These are phyloP conservation scores for Montifringilla adamsi DNA, from an alignment of 2,113 vertebrate genomes.

Conservation along the genomic window DNA sequence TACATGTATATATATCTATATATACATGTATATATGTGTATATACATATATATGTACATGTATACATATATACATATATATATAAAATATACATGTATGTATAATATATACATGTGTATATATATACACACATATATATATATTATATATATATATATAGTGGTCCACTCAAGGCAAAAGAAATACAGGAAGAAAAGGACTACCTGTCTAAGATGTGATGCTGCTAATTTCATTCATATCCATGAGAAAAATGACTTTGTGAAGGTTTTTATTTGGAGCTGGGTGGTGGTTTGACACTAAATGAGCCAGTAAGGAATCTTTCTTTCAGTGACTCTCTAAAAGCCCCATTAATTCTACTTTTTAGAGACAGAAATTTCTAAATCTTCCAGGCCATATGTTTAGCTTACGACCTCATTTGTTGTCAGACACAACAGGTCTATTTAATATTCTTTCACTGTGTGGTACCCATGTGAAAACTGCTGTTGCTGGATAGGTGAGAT, in stretches of 20 bases:
- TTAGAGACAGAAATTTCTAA: background rate
- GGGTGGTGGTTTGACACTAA: background rate
- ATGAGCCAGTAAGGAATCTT: background rate
- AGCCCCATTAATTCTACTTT: background rate
- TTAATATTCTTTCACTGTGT: background rate
- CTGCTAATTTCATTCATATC: background rate
- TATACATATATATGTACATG: no score
- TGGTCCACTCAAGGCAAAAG: background rate
- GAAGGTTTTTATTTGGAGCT: background rate
- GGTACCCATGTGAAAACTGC: background rate
- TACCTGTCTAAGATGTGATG: background rate
- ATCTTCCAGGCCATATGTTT: background rate
- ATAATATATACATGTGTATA: no score
- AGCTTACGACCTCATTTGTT: background rate
- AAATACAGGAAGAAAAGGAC: background rate
- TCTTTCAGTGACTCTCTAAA: background rate
- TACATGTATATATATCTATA: no score
- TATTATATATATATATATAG: background rate
- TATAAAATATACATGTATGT: no score
- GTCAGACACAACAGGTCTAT: background rate
- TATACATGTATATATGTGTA: no score
- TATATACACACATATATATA: no score
- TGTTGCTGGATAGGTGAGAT: background rate
- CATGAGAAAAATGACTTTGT: background rate
- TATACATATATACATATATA: no score